Conservation (phyloP, 2,113 vertebrate genomes). For the Delphinapterus leucas region DNA sequence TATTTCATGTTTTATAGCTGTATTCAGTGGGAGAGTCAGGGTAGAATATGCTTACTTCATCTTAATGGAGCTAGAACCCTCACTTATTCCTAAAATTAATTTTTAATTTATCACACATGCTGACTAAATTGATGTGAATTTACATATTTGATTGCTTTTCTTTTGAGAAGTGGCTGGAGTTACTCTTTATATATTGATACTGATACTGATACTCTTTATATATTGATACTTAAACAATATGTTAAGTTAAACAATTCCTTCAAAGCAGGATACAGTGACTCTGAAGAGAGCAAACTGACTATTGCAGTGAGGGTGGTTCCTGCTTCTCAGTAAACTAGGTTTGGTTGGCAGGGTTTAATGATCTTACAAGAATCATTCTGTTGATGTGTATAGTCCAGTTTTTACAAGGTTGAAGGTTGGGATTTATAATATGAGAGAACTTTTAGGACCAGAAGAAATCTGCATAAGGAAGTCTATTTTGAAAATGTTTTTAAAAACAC, state of each 20-base stretch:
- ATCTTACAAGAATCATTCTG: neutral
- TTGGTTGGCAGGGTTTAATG: neutral
- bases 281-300: neutral
- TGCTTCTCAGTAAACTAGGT: neutral
- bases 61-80: neutral
- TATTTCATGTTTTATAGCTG: neutral
- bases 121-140: neutral
- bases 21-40: neutral
- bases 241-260: neutral
- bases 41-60: neutral
- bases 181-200: neutral
- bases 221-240: neutral
- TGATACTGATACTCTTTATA: neutral
- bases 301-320: neutral
- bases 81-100: neutral
- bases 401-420: neutral
- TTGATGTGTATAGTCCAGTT: neutral
- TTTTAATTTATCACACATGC: neutral
- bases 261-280: neutral
- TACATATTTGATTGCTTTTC: neutral
- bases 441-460: neutral
- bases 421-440: neutral
- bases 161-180: neutral
- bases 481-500: neutral
- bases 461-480: neutral